These are phyloP conservation scores for Pogonomyrmex californicus DNA, from an alignment of 1,140 invertebrate genomes.

Conservation along the genomic window DNA sequence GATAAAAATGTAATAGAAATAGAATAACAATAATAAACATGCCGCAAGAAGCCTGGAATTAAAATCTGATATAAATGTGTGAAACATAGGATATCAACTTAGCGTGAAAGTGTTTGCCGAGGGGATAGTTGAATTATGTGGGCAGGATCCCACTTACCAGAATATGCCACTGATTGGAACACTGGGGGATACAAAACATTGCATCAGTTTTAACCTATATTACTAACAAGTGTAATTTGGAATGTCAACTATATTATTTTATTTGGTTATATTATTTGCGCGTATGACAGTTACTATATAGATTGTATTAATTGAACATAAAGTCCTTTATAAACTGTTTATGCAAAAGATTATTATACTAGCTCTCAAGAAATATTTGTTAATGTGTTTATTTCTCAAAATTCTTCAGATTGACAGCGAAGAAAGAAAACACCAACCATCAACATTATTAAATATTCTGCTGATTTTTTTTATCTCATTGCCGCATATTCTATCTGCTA, in stretches of 20 bases:
- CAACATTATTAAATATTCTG: neutral
- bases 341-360: neutral
- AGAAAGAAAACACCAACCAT: neutral
- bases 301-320: neutral
- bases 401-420: conserved; percentile 18
- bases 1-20: conserved; percentile 62
- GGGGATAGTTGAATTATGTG: conserved; percentile 82
- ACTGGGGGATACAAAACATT: conserved; percentile 90
- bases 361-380: neutral
- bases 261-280: neutral
- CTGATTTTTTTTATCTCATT: conserved; percentile 43
- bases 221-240: conserved; percentile 57
- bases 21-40: conserved; percentile 79
- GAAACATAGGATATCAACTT: conserved; percentile 80
- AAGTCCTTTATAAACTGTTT: neutral
- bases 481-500: conserved; percentile 32
- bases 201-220: conserved; percentile 84
- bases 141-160: conserved; percentile 92
- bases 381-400: conserved; percentile 11
- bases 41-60: conserved; percentile 79
- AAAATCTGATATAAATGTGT: conserved; percentile 72
- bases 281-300: neutral
- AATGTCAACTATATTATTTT: conserved; percentile 62
- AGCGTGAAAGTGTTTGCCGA: conserved; percentile 84
- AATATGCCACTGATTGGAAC: conserved; percentile 97